A percentile compares a stretch with the other conserved stretches of the same genome.
Conservation (phyloP, 1,140 invertebrate species). For the Bursaphelenchus mucronatus region DNA sequence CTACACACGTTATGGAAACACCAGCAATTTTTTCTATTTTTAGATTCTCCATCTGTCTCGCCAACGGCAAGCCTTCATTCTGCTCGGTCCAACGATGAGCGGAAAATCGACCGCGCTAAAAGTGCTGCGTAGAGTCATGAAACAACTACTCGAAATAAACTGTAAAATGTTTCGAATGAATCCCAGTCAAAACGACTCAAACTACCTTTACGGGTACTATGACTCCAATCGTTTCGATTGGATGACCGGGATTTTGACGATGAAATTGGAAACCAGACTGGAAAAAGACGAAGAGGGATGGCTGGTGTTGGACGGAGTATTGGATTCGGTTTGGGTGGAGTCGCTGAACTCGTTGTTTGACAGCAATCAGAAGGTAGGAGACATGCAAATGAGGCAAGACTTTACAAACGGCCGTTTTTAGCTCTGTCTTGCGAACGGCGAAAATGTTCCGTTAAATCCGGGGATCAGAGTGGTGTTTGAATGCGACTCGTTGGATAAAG, state of each 20-base stretch:
- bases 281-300: constrained; percentile 29
- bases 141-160: constrained; percentile 1
- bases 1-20: too few species aligned
- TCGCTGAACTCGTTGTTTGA: constrained; percentile 36
- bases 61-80: constrained; percentile 31
- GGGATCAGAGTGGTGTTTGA: constrained; percentile 37
- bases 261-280: constrained; percentile 22
- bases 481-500: constrained; percentile 21
- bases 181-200: constrained; percentile 32
- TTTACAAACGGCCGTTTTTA: too few species aligned
- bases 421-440: constrained; percentile 26
- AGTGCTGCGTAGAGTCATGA: constrained; percentile 21
- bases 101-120: constrained; percentile 29
- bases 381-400: background rate
- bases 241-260: constrained; percentile 25
- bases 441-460: constrained; percentile 27
- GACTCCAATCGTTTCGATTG: constrained; percentile 34
- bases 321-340: constrained; percentile 38
- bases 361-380: constrained; percentile 30
- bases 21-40: constrained; percentile 3
- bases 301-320: constrained; percentile 34
- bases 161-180: constrained; percentile 29
- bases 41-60: constrained; percentile 32
- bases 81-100: constrained; percentile 19
- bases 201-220: constrained; percentile 33